Evolutionary conservation across 2,888 invertebrate species (phyloP), one percentile per base, ranked within the genome.

Genomic region (Nowickia ferox): DNA sequence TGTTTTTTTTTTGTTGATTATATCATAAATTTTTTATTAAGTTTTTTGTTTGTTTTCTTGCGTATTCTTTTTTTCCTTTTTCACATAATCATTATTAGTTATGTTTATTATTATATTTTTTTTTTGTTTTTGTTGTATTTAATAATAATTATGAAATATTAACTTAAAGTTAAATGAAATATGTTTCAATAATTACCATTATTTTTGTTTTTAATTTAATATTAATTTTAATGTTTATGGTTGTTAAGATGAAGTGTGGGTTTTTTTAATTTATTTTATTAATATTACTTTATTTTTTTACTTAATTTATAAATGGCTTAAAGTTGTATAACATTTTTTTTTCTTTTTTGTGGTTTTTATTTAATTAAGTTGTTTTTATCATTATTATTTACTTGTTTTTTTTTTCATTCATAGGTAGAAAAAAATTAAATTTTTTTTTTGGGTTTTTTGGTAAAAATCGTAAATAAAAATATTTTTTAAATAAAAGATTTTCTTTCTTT

Each of bases 21-120:
- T 89, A 88, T 89, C 92, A 91, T 92, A 92, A 90, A 90, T 91
- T 90, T 88, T 89, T 92, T 92, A 91, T 92, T 90, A 91, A 90
- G 30, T 30, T 90, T 88, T 89, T 89, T 88, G 88, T 84, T 85
- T 78, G 38, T 87, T 87, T 86, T 87, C 77, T 88, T 88, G 86
- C 87, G 80, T 83, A 75, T 75, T 87, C 42, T 81, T 79, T 77
- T 85, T 87, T 81, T 80, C 77, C 65, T 61, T 38, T 81, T 83
- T 87, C 87, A 88, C 88, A 86, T 88, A 87, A 88, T 87, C 87
- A 79, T 87, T 87, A 82, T 87, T 87, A 84, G 85, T 86, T 79
- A 88, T 75, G 17, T 30, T 6, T 30, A 30, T 30, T 30, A 30
- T 30, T 30, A 6, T 30, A 6, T 78, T 65, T 63, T 51, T 51